Evolutionary conservation across 2,113 vertebrate species (phyloP).

Genomic region (Podocnemis expansa): DNA sequence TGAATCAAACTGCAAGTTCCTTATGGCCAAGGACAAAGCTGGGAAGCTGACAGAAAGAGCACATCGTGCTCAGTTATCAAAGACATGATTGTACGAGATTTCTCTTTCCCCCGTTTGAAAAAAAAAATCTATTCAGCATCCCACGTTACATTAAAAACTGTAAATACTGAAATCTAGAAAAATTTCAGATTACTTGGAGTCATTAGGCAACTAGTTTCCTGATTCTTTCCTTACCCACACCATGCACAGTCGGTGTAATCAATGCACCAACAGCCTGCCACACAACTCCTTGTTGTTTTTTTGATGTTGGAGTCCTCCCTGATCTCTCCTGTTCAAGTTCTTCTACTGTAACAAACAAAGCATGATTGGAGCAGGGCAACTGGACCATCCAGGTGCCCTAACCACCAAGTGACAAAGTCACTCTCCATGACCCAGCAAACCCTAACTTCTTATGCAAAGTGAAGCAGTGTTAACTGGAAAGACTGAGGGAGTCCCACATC

Average conservation of each 20-base stretch:
- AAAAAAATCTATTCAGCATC: background rate
- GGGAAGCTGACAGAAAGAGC: background rate
- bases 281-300: no score
- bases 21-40: background rate
- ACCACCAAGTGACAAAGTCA: background rate
- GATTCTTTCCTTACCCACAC: background rate
- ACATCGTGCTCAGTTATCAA: background rate
- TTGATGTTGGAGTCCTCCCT: background rate
- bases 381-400: background rate
- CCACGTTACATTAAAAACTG: background rate
- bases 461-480: background rate
- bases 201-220: background rate
- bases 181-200: slow-evolving; percentile 19
- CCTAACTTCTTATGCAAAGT: background rate
- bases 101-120: background rate
- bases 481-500: background rate
- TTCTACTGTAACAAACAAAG: background rate
- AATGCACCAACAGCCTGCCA: background rate
- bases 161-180: slow-evolving; percentile 1
- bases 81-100: background rate
- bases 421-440: background rate
- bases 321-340: background rate
- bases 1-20: background rate
- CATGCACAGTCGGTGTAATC: background rate
- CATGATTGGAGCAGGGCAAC: background rate